These are phyloP conservation scores for Nesospiza acunhae DNA, from an alignment of 2,113 vertebrate species.

Conservation along the genomic window DNA sequence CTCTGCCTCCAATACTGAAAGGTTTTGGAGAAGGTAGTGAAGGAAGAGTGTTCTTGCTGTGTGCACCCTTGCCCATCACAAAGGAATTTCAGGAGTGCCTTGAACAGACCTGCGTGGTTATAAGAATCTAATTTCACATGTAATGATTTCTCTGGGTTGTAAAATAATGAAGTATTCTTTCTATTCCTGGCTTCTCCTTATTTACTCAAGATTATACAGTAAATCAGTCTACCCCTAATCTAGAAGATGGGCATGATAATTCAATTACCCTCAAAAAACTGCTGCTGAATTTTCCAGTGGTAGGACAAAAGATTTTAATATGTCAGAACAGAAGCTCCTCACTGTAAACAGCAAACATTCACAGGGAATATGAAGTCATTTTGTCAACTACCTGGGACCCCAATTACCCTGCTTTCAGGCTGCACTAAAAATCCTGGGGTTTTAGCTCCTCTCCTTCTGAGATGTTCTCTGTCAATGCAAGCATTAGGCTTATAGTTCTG, in stretches of 20 bases:
- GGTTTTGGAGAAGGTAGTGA: background rate
- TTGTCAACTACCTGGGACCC: background rate
- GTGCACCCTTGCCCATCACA: background rate
- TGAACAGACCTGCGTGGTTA: slow-evolving; percentile 23
- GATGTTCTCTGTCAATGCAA: background rate
- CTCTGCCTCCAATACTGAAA: background rate
- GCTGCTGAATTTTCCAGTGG: background rate
- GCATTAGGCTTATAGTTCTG: background rate
- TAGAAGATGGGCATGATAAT: slow-evolving; percentile 38
- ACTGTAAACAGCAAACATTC: background rate
- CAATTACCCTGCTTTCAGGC: background rate
- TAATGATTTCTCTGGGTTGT: slow-evolving; percentile 29
- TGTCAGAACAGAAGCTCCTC: background rate
- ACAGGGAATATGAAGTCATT: background rate
- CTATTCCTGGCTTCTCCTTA: slow-evolving; percentile 7
- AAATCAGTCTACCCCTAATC: slow-evolving; percentile 22
- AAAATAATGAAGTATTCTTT: slow-evolving; percentile 53
- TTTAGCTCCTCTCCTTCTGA: background rate
- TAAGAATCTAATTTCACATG: slow-evolving; percentile 41
- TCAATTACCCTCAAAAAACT: slow-evolving; percentile 13
- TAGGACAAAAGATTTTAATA: background rate
- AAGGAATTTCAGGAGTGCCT: slow-evolving; percentile 22
- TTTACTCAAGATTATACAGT: background rate
- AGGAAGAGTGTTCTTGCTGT: background rate
- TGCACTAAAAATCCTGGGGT: background rate